Base-by-base conservation (phyloP, 1,140 invertebrate species). In the Bombus confusus region DNA sequence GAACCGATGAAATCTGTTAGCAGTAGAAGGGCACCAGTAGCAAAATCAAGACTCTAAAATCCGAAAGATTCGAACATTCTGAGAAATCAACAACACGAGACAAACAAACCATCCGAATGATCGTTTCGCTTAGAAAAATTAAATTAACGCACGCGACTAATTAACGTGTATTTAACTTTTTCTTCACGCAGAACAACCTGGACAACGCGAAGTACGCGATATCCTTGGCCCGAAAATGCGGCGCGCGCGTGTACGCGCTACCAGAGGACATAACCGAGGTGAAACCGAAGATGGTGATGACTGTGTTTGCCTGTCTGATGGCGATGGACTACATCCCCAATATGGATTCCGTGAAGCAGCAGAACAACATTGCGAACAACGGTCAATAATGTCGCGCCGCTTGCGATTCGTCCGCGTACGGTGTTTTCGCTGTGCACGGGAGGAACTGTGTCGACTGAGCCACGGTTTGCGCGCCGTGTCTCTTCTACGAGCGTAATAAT, bases 191-290 rank as follows among this genome's bases (percentile, higher is more conserved):
- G 98, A 98, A 99, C 82, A 98, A 98, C 89, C 95, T 99, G 88
- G 98, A 98, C 66, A 99, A 99, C 96, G 99, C 99, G 31, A 99
- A 99, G 94, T 99, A 99, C 95, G 99, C 99, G 66, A 98, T 99
- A 91, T 99, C 98, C 2, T 98, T 99, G 97, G 99, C 99, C 2
- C 96, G 99, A 76, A 99, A 99, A 95, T 98, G 98, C 91, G 99
- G 99, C 68, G 99, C 99, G 73, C 96, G 98, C 73, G 98, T 99
- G 28, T 99, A 99, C 94, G 99, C 99, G 41, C 95, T 99, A 82
- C 99, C 99, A n/a, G 99, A 99, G 95, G 99, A 99, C 95, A 99
- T 99, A 91, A 98, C 98, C 6, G 99, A 99, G 96, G 97, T 99
- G 3, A 99, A 99, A 94, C 98, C 97, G 47, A 99, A 99, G 96